Evolutionary conservation across 2,113 vertebrate species (phyloP), one percentile per base, ranked within the genome.

Genomic region (Murina feae): DNA sequence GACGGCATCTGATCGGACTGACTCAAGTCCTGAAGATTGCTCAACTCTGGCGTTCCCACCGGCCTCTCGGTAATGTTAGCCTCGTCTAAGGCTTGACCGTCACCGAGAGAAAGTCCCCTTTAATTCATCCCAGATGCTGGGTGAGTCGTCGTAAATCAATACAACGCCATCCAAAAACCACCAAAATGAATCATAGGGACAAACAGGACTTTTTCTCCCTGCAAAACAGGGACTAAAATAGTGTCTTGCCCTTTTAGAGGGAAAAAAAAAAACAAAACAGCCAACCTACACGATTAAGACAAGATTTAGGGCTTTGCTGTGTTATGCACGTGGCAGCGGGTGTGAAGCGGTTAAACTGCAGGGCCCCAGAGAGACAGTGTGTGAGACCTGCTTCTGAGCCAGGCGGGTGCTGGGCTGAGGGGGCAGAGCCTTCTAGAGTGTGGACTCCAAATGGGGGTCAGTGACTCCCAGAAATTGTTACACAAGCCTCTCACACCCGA

Each of bases 101-200:
- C 95, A 86, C 75, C 35, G 1, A 66, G 95, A 96, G 95, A 94
- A 96, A 97, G 96, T 92, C 89, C 44, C 63, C 3, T n/a, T 94
- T 97, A 95, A 96, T 95, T 83, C 53, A 16, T 25, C 86, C 94
- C 97, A 96, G 91, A 96, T 96, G 93, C 79, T 17, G 60, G 86
- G 44, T 71, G 93, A 95, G 94, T 86, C 3, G 30, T 74, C 66
- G 1, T 60, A 95, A 93, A 94, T 85, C 91, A 91, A 76, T 71
- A n/a, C 83, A 71, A 32, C 93, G 86, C 65, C 91, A 39, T 92
- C 93, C 84, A 68, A 21, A 87, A 95, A 35, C 97, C 93, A 91
- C 91, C 89, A 83, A 58, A 55, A 81, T 97, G 96, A 96, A 55
- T 97, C 96, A 96, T 83, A 71, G 79, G 69, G 83, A 96, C 86